These are phyloP conservation scores for Nerophis ophidion DNA, from an alignment of 2,113 vertebrate genomes.

Conservation along the genomic window DNA sequence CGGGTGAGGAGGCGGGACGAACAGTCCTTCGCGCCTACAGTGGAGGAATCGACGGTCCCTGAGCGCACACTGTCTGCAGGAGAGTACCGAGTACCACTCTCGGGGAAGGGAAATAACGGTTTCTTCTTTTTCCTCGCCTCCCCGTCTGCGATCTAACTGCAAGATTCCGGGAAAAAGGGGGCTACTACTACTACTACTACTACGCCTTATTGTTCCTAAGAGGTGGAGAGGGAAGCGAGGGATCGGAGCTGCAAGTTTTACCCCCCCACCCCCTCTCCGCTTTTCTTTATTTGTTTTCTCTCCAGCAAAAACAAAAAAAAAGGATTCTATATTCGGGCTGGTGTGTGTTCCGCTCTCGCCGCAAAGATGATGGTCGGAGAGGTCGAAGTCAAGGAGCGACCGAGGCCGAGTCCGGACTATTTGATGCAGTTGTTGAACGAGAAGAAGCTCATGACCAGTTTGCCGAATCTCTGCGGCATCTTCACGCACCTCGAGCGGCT, in stretches of 20 bases:
- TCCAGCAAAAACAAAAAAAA: constrained; percentile 27
- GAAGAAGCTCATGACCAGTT: constrained; percentile 80
- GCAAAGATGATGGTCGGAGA: constrained; percentile 82
- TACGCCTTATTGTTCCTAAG: constrained; percentile 47
- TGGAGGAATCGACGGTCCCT: constrained; percentile 65
- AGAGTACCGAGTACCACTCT: constrained; percentile 61
- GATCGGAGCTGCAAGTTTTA: constrained; percentile 68
- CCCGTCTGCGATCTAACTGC: constrained; percentile 37
- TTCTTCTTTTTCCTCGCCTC: constrained; percentile 51
- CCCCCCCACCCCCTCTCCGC: constrained; percentile 39
- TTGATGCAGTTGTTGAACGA: constrained; percentile 81
- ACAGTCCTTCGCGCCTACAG: constrained; percentile 61
- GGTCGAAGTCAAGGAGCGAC: constrained; percentile 82
- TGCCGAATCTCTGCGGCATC: constrained; percentile 81
- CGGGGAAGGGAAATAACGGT: constrained; percentile 64
- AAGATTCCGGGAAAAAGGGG: constrained; percentile 42
- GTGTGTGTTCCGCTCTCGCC: constrained; percentile 55
- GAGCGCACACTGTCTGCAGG: constrained; percentile 63
- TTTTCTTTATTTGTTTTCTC: constrained; percentile 37
- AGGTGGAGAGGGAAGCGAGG: constrained; percentile 66
- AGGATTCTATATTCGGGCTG: constrained; percentile 66
- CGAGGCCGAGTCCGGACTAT: constrained; percentile 83
- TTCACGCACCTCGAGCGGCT: constrained; percentile 80
- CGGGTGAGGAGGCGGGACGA: constrained; percentile 36
- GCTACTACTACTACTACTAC: constrained; percentile 8